Evolutionary conservation across 2,113 vertebrate species (phyloP), one percentile per base, ranked within the genome.

Genomic region (Cettia cetti): DNA sequence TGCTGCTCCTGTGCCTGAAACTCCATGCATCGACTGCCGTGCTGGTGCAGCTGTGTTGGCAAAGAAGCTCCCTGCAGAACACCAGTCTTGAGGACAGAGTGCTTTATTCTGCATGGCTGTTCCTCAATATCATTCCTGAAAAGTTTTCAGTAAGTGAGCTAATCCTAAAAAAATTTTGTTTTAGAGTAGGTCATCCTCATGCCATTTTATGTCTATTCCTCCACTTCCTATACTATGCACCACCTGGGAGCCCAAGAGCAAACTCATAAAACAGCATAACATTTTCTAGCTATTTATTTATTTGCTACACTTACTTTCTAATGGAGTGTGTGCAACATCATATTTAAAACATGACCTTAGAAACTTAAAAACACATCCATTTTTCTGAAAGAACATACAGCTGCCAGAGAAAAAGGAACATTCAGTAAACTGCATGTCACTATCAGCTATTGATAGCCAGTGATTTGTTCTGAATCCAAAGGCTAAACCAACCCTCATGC

Each of bases 381-480:
- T 96, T 96, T 66, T 97, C 92, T 47, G 33, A 63, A 87, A 94
- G 93, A 79, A 64, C 82, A 94, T 96, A 85, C 77, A 96, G 83
- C 97, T 98, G 97, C 97, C 96, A 97, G 64, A 97, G 95, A 97
- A 97, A 95, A 97, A 96, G 95, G 96, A 97, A 92, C 96, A 94
- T 96, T 97, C 44, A 35, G 97, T 97, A 98, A 98, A 97, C 96
- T 96, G 87, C 84, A 84, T 98, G 98, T 98, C 98, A 98, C 98
- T 97, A 98, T 98, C 97, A 97, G 96, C 97, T 96, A 97, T 97
- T 97, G 98, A 98, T 98, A 98, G 97, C 96, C 97, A 97, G 97
- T 98, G 98, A 98, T 98, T 98, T 98, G 97, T 98, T 97, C 98
- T 80, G 94, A 98, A 98, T 98, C 97, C 96, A 98, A 98, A 98